A percentile compares a stretch with the other conserved stretches of the same genome.
Evolutionary conservation across 2,797 vertebrate species (phyloP).

Genomic region (Poecilia gillii): DNA sequence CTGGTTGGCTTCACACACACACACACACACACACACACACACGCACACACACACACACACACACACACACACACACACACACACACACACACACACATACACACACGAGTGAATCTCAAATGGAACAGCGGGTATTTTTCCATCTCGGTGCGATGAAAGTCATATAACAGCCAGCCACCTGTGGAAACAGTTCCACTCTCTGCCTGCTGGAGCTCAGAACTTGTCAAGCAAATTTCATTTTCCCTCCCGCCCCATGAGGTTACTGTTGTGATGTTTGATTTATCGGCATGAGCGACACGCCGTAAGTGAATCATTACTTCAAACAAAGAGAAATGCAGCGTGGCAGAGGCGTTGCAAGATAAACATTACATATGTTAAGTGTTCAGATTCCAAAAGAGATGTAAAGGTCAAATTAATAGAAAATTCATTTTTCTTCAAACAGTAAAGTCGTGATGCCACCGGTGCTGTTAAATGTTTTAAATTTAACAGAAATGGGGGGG

Average conservation of each 20-base stretch:
- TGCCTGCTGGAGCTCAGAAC: slow-evolving; percentile 29
- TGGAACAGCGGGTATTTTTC: slow-evolving; percentile 69
- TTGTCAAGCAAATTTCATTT: slow-evolving; percentile 10
- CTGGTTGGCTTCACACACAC: slow-evolving; percentile 55
- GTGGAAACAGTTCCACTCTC: slow-evolving; percentile 46
- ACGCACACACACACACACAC: slow-evolving; percentile 54
- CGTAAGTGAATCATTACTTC: slow-evolving; percentile 56
- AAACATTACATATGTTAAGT: slow-evolving; percentile 31
- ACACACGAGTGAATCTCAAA: slow-evolving; percentile 62
- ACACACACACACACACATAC: slow-evolving; percentile 46
- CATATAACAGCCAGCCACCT: slow-evolving; percentile 61
- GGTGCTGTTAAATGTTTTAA: background rate
- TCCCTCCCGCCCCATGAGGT: background rate
- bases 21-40: background rate
- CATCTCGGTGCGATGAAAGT: slow-evolving; percentile 57
- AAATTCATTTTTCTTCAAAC: slow-evolving; percentile 41
- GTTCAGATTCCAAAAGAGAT: slow-evolving; percentile 47
- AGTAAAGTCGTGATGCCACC: slow-evolving; percentile 19
- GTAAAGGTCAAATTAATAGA: slow-evolving; percentile 38
- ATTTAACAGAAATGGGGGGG: too few species aligned
- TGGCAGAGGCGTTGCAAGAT: slow-evolving; percentile 5
- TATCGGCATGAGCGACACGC: slow-evolving; percentile 38
- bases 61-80: slow-evolving; percentile 54
- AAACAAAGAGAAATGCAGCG: slow-evolving; percentile 50
- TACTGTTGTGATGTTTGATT: slow-evolving; percentile 50